These are phyloP conservation scores for Phrynocephalus forsythii DNA, from an alignment of 2,797 vertebrate species.

Conservation along the genomic window DNA sequence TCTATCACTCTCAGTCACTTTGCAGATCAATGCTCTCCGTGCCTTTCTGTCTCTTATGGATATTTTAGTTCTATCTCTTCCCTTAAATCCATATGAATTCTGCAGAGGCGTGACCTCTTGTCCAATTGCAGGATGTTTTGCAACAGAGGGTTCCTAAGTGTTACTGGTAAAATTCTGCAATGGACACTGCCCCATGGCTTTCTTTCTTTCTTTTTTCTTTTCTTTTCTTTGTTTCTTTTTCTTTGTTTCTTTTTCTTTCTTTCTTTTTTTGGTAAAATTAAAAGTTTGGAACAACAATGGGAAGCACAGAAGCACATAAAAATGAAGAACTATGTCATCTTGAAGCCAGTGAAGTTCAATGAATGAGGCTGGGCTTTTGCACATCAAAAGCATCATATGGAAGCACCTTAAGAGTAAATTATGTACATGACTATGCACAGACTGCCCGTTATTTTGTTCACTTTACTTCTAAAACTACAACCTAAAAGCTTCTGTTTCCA, in stretches of 20 bases:
- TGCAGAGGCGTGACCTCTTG: background rate
- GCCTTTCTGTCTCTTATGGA: too few relatives aligned
- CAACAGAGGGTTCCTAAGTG: background rate
- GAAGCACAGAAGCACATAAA: background rate
- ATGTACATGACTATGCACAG: background rate
- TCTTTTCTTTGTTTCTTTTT: too few relatives aligned
- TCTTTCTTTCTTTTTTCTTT: background rate
- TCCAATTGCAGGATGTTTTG: background rate
- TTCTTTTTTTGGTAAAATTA: background rate
- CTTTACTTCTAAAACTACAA: background rate
- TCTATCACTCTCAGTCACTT: too few relatives aligned
- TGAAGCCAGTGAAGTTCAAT: background rate
- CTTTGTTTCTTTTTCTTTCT: too few relatives aligned
- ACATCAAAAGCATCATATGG: background rate
- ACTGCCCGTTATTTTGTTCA: background rate
- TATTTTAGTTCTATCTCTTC: background rate
- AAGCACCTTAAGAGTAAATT: background rate
- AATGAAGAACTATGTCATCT: background rate
- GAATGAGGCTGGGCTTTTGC: background rate
- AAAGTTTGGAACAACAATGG: background rate
- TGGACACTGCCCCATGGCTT: background rate
- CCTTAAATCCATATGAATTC: slow-evolving; percentile 2
- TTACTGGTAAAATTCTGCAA: background rate
- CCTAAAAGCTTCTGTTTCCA: background rate
- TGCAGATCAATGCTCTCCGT: too few relatives aligned